A percentile compares a stretch with the other conserved stretches of the same genome.
Conservation (phyloP, 2,888 invertebrate species). For the Micropterix aruncella region DNA sequence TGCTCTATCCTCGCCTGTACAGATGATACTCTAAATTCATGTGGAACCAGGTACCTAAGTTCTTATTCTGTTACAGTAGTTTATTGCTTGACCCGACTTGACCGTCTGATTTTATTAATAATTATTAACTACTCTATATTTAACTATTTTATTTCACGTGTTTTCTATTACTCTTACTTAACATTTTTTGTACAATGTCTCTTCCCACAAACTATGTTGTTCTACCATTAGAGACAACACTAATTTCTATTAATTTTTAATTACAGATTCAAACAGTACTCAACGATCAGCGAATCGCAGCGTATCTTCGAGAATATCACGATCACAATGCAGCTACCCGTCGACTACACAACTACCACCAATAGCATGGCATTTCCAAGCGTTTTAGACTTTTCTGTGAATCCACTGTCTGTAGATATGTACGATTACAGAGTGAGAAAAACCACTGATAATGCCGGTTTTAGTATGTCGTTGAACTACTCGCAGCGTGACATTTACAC, state of each 20-base stretch:
- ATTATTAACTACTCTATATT: too few relatives aligned
- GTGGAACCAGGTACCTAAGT: background rate
- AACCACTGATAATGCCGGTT: background rate
- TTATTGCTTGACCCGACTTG: too few relatives aligned
- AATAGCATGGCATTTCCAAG: background rate
- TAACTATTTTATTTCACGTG: too few relatives aligned
- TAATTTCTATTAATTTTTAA: too few relatives aligned
- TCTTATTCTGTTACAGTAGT: too few relatives aligned
- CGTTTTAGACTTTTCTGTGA: background rate
- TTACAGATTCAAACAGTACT: background rate
- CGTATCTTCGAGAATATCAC: background rate
- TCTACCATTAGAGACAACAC: too few relatives aligned
- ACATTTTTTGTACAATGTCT: too few relatives aligned
- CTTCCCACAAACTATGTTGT: too few relatives aligned
- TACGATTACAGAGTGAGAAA: background rate
- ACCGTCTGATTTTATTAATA: too few relatives aligned
- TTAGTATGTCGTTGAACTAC: background rate
- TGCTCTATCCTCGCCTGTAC: background rate
- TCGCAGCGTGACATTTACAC: background rate
- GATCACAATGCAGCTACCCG: background rate
- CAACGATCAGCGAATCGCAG: background rate
- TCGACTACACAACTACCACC: background rate
- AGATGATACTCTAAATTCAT: background rate
- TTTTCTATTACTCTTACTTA: too few relatives aligned
- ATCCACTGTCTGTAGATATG: background rate